phyloP scores from a whole-genome alignment of 1,140 invertebrate genomes.

The Penaeus vannamei region DNA sequence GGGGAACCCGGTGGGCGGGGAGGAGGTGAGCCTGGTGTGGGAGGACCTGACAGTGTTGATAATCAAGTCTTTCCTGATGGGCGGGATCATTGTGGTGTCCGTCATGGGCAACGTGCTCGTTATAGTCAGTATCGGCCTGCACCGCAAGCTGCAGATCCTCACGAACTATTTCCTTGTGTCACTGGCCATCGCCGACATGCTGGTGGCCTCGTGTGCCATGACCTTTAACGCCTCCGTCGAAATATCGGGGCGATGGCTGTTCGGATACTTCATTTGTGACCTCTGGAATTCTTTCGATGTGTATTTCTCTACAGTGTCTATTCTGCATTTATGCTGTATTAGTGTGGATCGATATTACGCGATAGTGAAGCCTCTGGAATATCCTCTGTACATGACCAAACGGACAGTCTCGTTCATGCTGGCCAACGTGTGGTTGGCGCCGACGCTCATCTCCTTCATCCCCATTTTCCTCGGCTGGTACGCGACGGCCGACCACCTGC shows the following conservation, averaged over 20 bases:
- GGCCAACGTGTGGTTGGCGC: conserved; percentile 89
- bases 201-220: conserved; percentile 95
- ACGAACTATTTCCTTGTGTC: conserved; percentile 97
- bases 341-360: conserved; percentile 91
- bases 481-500: conserved; percentile 86
- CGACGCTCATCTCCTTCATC: conserved; percentile 93
- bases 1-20: conserved; percentile 35
- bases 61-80: conserved; percentile 83
- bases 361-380: conserved; percentile 88
- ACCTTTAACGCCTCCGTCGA: conserved; percentile 93
- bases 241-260: conserved; percentile 85
- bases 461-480: conserved; percentile 95
- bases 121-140: conserved; percentile 83
- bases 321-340: conserved; percentile 92
- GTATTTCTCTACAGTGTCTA: conserved; percentile 83
- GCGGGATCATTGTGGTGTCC: conserved; percentile 87
- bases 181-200: conserved; percentile 89
- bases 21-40: neutral
- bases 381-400: conserved; percentile 91
- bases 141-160: conserved; percentile 83
- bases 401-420: conserved; percentile 78
- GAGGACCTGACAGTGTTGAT: conserved; percentile 50
- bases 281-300: conserved; percentile 86
- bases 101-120: conserved; percentile 90
- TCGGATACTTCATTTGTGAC: conserved; percentile 92